Evolutionary conservation across 2,888 invertebrate species (phyloP).

Genomic region (Pseudococcus jackbeardsleyi): DNA sequence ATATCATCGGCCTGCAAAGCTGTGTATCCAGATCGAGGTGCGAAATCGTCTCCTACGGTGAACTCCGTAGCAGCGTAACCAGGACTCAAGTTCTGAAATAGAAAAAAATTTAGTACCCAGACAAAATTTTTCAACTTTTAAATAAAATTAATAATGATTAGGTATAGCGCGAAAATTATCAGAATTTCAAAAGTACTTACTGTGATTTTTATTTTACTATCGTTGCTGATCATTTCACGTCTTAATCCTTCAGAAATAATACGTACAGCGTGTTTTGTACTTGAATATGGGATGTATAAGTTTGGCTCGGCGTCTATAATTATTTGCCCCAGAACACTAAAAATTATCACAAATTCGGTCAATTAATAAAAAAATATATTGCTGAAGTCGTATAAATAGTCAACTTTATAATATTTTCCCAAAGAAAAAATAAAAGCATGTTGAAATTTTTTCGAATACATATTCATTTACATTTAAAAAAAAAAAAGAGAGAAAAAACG

Average conservation of each 20-base stretch:
- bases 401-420: too few species aligned
- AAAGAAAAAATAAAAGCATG: too few species aligned
- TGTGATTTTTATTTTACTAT: conserved; percentile 23
- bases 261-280: conserved; percentile 39
- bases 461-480: too few species aligned
- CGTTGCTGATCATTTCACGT: conserved; percentile 1
- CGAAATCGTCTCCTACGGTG: neutral
- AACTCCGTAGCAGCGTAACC: neutral
- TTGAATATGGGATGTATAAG: conserved; percentile 3
- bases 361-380: neutral
- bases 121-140: too few species aligned
- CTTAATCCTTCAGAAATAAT: conserved; percentile 33
- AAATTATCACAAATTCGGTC: neutral
- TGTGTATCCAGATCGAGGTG: neutral
- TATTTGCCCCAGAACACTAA: neutral
- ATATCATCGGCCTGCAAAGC: neutral
- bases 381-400: too few species aligned
- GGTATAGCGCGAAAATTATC: too few species aligned
- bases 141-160: too few species aligned
- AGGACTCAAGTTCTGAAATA: neutral
- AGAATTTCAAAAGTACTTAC: neutral
- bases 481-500: too few species aligned
- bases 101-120: too few species aligned
- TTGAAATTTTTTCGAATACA: too few species aligned
- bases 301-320: neutral